Evolutionary conservation across 2,888 invertebrate species (phyloP).

Genomic region (Caenorhabditis doughertyi): DNA sequence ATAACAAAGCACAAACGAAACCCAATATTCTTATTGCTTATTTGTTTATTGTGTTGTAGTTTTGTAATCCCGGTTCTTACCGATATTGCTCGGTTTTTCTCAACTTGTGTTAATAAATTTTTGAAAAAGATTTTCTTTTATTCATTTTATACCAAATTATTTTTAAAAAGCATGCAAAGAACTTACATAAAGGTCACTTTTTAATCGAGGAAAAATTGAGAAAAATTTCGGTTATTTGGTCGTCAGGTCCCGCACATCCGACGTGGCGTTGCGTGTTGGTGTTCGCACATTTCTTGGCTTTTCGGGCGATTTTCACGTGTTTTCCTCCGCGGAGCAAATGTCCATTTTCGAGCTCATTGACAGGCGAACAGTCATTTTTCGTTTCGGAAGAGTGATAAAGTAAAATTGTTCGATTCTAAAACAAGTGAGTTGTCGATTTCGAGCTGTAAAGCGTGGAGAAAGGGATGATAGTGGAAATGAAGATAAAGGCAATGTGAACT

Average conservation of each 20-base stretch:
- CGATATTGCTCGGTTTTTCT: too few relatives aligned
- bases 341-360: slow-evolving; percentile 1
- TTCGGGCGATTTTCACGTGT: slow-evolving; percentile 42
- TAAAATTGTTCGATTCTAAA: slow-evolving; percentile 2
- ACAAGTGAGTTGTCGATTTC: slow-evolving; percentile 5
- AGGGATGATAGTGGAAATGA: neutral
- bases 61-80: too few relatives aligned
- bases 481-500: neutral
- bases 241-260: slow-evolving; percentile 17
- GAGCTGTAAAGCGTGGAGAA: neutral
- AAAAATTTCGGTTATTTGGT: neutral
- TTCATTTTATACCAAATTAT: neutral
- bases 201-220: neutral
- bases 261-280: slow-evolving; percentile 21
- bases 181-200: slow-evolving; percentile 10
- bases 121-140: neutral
- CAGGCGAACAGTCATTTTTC: neutral
- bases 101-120: neutral
- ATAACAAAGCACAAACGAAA: too few relatives aligned
- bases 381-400: slow-evolving; percentile 10
- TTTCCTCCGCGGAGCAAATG: slow-evolving; percentile 3
- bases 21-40: too few relatives aligned
- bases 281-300: slow-evolving; percentile 19
- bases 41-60: too few relatives aligned
- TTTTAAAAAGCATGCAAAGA: neutral